Evolutionary conservation across 2,888 invertebrate species (phyloP), one percentile per base, ranked within the genome.

Genomic region (Drosophila vallismaia): DNA sequence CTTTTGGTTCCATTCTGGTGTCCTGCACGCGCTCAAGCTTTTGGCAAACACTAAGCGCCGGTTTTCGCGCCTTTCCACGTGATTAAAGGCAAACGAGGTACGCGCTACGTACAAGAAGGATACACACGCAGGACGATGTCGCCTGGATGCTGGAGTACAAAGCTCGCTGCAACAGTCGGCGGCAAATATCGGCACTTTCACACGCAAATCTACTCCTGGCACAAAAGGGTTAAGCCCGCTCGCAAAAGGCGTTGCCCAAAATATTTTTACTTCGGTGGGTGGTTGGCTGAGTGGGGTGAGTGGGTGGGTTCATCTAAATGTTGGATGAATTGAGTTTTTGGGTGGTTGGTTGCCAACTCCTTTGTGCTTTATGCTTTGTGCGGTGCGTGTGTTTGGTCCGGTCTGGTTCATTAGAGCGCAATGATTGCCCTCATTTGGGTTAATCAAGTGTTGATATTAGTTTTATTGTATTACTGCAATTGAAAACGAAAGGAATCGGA

Each of bases 51-150:
- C 77, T 86, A 79, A 88, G 84, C 86, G 85, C 77, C 86, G 88
- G 85, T 90, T 91, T 90, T 91, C 91, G 89, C 90, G 91, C 90
- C 91, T 91, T 91, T 91, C 91, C 90, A 90, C 90, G 88, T 90
- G 90, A 91, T 91, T 90, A 89, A 82, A 77, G 85, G 68, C 85
- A 64, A 75, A 69, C 69, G 69, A 73, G 87, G 63, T 57, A 19
- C 19, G 19, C 19, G 19, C 19, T 19, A 19, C 19, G 19, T 19
- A 45, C 66, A 67, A 69, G 68, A 67, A 69, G 68, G 36, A 62
- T 48, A 48, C 59, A 60, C 62, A 62, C 48, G 48, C 48, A 48
- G 33, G 33, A 33, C 10, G 33, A 10, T 33, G 10, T 36, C n/a
- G 10, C 33, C 46, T 12, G 53, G 38, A 64, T 52, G 57, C 38